Percentiles rank a stretch among this genome's conserved stretches.
phyloP scores from a whole-genome alignment of 2,797 vertebrate genomes.

The Argya squamiceps region DNA sequence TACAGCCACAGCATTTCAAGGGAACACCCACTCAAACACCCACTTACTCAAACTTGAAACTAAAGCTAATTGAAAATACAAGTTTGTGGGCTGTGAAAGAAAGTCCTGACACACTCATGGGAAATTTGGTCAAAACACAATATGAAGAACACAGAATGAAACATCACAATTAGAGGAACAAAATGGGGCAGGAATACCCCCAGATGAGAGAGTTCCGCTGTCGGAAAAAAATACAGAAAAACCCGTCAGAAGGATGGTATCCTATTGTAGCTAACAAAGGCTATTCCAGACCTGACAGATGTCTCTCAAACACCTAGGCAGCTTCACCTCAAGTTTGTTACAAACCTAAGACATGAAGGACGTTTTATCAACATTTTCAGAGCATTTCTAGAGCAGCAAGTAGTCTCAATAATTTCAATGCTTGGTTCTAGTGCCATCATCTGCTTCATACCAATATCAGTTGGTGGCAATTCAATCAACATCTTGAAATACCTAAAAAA shows the following conservation, averaged over 20 bases:
- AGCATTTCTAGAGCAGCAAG: conserved; percentile 11
- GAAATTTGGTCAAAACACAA: not conserved
- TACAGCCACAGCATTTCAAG: not conserved
- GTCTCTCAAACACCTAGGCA: not conserved
- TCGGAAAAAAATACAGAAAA: not conserved
- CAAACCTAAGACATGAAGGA: not conserved
- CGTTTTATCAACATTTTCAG: conserved; percentile 29
- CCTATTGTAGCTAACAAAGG: not conserved
- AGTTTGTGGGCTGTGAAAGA: not conserved
- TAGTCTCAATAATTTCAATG: not conserved
- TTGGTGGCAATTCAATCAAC: conserved; percentile 65
- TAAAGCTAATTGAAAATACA: not conserved
- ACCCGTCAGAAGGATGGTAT: not conserved
- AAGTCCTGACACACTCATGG: not conserved
- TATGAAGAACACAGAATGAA: rapidly evolving
- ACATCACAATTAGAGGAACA: not conserved
- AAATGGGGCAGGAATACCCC: not conserved
- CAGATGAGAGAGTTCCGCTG: not conserved
- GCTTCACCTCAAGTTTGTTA: not conserved
- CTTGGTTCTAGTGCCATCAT: conserved; percentile 69
- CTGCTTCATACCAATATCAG: conserved; percentile 77
- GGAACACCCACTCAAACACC: not conserved
- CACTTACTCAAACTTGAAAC: not conserved
- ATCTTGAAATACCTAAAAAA: not conserved
- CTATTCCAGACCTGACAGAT: not conserved